A percentile compares a stretch with the other conserved stretches of the same genome.
phyloP scores from a whole-genome alignment of 1,140 invertebrate species.

The Paracyclopina nana region DNA sequence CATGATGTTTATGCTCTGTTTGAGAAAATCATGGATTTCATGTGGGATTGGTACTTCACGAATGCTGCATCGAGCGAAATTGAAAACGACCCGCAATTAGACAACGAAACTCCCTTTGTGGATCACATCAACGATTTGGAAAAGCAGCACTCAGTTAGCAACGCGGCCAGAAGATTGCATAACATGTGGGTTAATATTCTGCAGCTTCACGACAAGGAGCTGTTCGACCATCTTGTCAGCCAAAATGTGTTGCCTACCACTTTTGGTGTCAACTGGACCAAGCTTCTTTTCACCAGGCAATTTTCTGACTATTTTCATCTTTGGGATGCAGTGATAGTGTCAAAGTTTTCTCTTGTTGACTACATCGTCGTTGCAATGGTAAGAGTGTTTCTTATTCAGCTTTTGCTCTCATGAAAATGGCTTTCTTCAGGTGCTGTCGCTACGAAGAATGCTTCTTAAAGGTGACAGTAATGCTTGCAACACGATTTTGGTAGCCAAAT shows the following conservation, averaged over 20 bases:
- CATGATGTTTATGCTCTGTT: slow-evolving; percentile 9
- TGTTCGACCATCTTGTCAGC: background rate
- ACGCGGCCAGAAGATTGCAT: background rate
- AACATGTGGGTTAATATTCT: background rate
- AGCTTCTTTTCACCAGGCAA: slow-evolving; percentile 3
- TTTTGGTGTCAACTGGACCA: slow-evolving; percentile 9
- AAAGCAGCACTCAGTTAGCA: background rate
- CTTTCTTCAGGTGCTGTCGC: too few species aligned
- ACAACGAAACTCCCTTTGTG: background rate
- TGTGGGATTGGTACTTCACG: background rate
- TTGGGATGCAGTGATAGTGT: slow-evolving; percentile 1
- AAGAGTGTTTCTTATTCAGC: background rate
- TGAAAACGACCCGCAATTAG: background rate
- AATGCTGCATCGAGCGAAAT: background rate
- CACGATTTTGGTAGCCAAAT: background rate
- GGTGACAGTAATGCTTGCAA: slow-evolving; percentile 5
- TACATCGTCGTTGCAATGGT: slow-evolving; percentile 9
- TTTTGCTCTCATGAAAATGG: background rate
- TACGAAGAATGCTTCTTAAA: background rate
- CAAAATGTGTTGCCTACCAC: slow-evolving; percentile 1
- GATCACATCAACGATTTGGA: background rate
- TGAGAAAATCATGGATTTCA: slow-evolving; percentile 3
- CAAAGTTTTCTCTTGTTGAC: background rate
- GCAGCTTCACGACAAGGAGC: background rate
- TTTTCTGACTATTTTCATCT: background rate